Base-by-base conservation (phyloP, 2,797 vertebrate genomes). In the Nothura maculosa region DNA sequence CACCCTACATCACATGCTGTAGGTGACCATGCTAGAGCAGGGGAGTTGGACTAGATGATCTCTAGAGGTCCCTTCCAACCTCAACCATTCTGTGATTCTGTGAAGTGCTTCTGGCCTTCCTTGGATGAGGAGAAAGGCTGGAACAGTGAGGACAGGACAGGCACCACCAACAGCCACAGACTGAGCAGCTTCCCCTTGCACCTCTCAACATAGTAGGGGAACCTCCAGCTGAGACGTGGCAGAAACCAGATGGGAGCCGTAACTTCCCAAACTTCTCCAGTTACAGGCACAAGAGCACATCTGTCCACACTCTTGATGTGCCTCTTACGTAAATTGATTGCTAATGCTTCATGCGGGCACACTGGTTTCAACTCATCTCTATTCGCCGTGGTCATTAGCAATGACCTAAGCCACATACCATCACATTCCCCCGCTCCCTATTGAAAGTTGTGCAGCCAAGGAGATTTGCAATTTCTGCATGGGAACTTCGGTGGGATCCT, bases 401-500 rank as follows among this genome's bases (percentile, higher is more conserved):
- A 73, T 34, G 30, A 82, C n/a, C 61, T 63, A 76, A 82, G 24
- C 21, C 19, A 1, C 4, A 60, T 12, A n/a, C 4, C 40, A 38
- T 36, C 43, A 25, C 11, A 11, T 64, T 61, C 60, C 34, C 6
- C 3, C n/a, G 14, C 6, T 3, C 30, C 17, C 27, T 16, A 1
- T 15, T 63, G 34, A 82, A 92, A 48, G 6, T 60, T 86, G 10
- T 16, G 32, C 61, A 76, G 64, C 24, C 42, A 50, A 90, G 50
- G 4, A 90, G 54, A 69, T 57, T 6, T 66, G 40, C 42, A 76
- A 8, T 85, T 94, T 73, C 76, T 94, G 79, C 82, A 76, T 3
- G 52, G 69, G 81, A 94, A 90, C 85, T 91, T 82, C 76, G 0
- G 16, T 96, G 92, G 90, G 93, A 96, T 73, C 90, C 90, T 94